Evolutionary conservation across 1,140 invertebrate genomes (phyloP).

Genomic region (Drosophila fuyamai): DNA sequence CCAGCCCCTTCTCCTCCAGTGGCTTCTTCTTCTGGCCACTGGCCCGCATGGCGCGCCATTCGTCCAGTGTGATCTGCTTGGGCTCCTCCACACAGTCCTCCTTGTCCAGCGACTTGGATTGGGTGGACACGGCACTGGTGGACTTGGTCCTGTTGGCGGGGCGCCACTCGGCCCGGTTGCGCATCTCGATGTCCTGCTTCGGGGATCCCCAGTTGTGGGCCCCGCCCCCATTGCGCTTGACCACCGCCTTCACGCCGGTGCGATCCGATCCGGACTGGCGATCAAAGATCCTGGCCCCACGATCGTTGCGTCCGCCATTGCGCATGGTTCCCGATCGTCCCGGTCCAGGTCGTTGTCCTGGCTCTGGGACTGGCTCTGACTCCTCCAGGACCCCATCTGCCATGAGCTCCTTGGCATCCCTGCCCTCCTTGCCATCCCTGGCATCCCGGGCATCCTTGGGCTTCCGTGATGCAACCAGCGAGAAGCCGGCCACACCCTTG

Average conservation of each 20-base stretch:
- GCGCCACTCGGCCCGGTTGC: slow-evolving; percentile 18
- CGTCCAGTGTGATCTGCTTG: slow-evolving; percentile 92
- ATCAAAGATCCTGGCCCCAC: background rate
- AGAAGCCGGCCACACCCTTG: background rate
- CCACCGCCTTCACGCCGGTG: slow-evolving; percentile 94
- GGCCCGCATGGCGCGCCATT: slow-evolving; percentile 86
- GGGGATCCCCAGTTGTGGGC: slow-evolving; percentile 91
- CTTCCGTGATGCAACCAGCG: background rate
- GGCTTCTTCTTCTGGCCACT: background rate
- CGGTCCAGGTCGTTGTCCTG: too few relatives aligned
- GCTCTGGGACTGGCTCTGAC: too few relatives aligned
- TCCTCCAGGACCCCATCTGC: too few relatives aligned
- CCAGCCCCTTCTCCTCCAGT: background rate
- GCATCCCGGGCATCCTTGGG: too few relatives aligned
- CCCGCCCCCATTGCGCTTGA: slow-evolving; percentile 90
- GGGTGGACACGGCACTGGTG: background rate
- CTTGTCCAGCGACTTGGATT: background rate
- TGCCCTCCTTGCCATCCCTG: background rate
- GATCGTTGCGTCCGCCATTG: background rate
- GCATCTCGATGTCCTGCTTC: slow-evolving; percentile 92
- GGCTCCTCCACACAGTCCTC: slow-evolving; percentile 87
- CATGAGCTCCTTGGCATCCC: too few relatives aligned
- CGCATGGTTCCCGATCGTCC: background rate
- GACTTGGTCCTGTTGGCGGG: slow-evolving; percentile 71
- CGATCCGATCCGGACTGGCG: slow-evolving; percentile 28